These are phyloP conservation scores for Notodonta ziczac DNA, from an alignment of 2,888 invertebrate genomes.

Conservation along the genomic window DNA sequence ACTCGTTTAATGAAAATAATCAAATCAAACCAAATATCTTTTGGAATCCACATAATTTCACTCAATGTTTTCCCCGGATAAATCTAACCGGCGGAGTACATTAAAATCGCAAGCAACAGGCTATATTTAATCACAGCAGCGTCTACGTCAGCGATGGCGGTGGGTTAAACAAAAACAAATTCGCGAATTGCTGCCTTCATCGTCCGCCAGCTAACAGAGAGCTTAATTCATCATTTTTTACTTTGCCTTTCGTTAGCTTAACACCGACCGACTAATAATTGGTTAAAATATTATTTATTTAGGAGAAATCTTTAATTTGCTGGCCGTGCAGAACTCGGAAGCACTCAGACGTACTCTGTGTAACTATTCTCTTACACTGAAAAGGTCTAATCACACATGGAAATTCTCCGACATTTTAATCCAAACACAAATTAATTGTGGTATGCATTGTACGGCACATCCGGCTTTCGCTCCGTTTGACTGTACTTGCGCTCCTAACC, in stretches of 20 bases:
- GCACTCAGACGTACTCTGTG: neutral
- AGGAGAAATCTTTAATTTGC: too few relatives aligned
- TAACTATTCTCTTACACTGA: neutral
- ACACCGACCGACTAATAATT: neutral
- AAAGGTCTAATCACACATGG: neutral
- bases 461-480: neutral
- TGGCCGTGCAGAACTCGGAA: too few relatives aligned
- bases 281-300: neutral
- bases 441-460: slow-evolving; percentile 4
- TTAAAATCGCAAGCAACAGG: slow-evolving; percentile 5
- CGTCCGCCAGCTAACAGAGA: slow-evolving; percentile 4
- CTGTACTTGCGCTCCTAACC: neutral
- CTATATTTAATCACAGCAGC: slow-evolving; percentile 2
- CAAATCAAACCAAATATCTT: neutral
- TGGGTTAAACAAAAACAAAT: slow-evolving; percentile 7
- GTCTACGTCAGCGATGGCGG: slow-evolving; percentile 2
- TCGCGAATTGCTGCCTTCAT: slow-evolving; percentile 5
- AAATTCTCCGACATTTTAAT: neutral
- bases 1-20: too few relatives aligned
- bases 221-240: slow-evolving; percentile 6
- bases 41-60: neutral
- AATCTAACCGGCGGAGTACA: neutral
- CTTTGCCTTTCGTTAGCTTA: neutral
- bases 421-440: neutral
- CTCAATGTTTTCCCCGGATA: neutral